Base-by-base conservation (phyloP, 2,797 vertebrate genomes). In the Brotula barbata region DNA sequence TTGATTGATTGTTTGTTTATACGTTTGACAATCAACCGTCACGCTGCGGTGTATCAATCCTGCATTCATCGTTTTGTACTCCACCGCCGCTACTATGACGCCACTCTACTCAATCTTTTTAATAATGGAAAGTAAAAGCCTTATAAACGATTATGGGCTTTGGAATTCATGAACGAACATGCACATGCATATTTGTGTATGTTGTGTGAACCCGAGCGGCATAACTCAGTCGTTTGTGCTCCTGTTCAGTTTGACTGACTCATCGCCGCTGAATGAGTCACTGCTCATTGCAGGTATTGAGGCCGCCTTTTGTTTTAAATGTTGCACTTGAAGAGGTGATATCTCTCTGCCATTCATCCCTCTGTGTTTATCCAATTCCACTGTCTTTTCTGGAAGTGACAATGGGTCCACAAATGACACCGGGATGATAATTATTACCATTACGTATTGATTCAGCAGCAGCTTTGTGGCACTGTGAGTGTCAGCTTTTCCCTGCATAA, bases 371-470 rank as follows among this genome's bases (percentile, higher is more conserved):
- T 89, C 77, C 78, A 78, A 85, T 88, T 84, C 84, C 6, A 70
- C 58, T 71, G 73, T 71, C 41, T 81, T 80, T 87, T 82, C 77
- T 80, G 60, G 76, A 89, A 84, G 86, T 87, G 85, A 77, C 41
- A 12, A 83, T 59, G 22, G 51, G 73, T 81, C 84, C 66, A 79
- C 83, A 84, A 85, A 85, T 82, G 81, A 88, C 88, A 90, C 71
- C 60, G 68, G 80, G 76, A 77, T 53, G 82, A 83, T 90, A 92
- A 92, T 93, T 90, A 89, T 89, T 72, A 84, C 89, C 90, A 92
- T 93, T 92, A 92, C 82, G 87, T 78, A 92, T 92, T 90, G 91
- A 91, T 89, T 92, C 82, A 80, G 78, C 57, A 22, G 80, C 75
- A 68, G 86, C 86, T 77, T 82, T 77, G 82, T 82, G 80, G 65